Conservation (phyloP, 2,888 invertebrate species). For the Trisateles emortualis region DNA sequence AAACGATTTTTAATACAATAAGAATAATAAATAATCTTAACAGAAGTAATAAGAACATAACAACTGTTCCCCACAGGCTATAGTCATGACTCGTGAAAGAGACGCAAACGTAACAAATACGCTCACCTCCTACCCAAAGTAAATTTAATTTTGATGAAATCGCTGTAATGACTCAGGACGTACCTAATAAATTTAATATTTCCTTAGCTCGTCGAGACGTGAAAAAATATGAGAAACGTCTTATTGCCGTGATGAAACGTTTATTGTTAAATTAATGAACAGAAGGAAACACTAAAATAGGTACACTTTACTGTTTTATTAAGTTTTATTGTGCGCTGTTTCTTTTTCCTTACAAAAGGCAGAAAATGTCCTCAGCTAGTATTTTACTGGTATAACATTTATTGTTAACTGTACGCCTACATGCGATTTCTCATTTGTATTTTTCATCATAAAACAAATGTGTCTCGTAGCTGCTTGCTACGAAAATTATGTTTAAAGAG, state of each 20-base stretch:
- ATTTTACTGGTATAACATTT: too few species aligned
- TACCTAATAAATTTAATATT: conserved; percentile 54
- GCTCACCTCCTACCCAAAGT: conserved; percentile 50
- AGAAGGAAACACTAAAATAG: conserved; percentile 21
- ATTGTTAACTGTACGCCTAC: too few species aligned
- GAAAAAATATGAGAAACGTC: conserved; percentile 53
- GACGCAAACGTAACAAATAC: conserved; percentile 26
- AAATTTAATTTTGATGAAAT: conserved; percentile 61
- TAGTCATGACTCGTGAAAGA: conserved; percentile 29
- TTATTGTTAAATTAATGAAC: conserved; percentile 46
- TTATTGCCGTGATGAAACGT: conserved; percentile 53
- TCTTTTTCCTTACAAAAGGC: too few species aligned
- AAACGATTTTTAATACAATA: too few species aligned
- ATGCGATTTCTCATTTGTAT: too few species aligned
- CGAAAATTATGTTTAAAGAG: too few species aligned
- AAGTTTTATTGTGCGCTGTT: conserved; percentile 27
- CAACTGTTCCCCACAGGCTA: conserved; percentile 35
- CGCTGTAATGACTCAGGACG: conserved; percentile 52
- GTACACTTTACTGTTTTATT: too few species aligned
- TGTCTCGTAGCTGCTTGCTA: too few species aligned
- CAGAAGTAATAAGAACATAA: too few species aligned
- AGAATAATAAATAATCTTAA: too few species aligned
- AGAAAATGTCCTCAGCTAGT: too few species aligned
- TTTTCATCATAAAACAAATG: too few species aligned
- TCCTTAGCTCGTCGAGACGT: conserved; percentile 40